Evolutionary conservation across 2,888 invertebrate species (phyloP), one percentile per base, ranked within the genome.

Genomic region (Diadromus collaris): DNA sequence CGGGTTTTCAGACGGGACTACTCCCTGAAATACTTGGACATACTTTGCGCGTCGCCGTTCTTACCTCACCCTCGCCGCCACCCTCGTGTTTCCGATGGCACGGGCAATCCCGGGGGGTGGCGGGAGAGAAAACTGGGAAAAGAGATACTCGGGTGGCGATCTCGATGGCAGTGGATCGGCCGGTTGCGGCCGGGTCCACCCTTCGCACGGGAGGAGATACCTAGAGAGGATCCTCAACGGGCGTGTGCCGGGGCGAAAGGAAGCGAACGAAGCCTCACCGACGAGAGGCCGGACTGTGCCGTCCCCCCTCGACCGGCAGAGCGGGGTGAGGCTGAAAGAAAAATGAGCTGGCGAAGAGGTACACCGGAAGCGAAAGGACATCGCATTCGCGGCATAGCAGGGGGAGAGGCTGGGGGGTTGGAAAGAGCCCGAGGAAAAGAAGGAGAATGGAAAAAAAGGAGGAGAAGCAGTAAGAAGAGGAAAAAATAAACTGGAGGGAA

Each of bases 21-120:
- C 84, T 86, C 84, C 85, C 85, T 85, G 16, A 87, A 86, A 87
- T 88, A 85, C 85, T 87, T 86, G 85, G 86, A 85, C 86, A 84
- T 86, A 85, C 83, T 85, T 87, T 85, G 84, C 85, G 83, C 85
- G 82, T 76, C 77, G 78, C 48, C 82, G 80, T 46, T 72, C 79
- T 83, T n/a, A n/a, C n/a, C n/a, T n/a, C n/a, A n/a, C 81, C 78
- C 65, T 54, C 38, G 56, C 65, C 56, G 63, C 41, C 41, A 46
- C n/a, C n/a, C n/a, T n/a, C n/a, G 48, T n/a, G 48, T 10, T 51
- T 51, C 48, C 48, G 48, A 54, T 54, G 65, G 51, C 9, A 24
- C 44, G 38, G 56, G 56, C 38, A 69, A 61, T 76, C 73, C 44
- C 41, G 67, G 21, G 56, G 19, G 34, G n/a, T 19, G 46, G 61